A percentile compares a stretch with the other conserved stretches of the same genome.
Conservation (phyloP, 53 echinoderm and acorn worm species). For the Hippasteria phrygiana region DNA sequence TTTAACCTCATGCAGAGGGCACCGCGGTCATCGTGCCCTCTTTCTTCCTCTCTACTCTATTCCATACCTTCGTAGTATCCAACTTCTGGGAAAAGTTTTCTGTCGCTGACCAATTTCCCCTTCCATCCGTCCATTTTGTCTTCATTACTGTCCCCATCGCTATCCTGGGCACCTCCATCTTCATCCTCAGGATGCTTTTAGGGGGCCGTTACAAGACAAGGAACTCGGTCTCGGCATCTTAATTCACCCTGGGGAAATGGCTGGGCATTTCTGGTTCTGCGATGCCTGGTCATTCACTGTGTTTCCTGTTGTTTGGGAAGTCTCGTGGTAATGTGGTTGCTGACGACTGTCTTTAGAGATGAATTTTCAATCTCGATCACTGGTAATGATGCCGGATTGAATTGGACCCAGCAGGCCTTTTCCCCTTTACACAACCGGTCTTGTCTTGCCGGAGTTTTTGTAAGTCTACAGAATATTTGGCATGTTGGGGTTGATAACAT, state of each 20-base stretch:
- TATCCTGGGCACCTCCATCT: not conserved
- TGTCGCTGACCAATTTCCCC: too few relatives aligned
- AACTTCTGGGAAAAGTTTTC: too few relatives aligned
- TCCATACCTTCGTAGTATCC: too few relatives aligned
- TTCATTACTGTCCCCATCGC: not conserved
- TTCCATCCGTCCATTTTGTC: not conserved
- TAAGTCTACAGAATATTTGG: too few relatives aligned
- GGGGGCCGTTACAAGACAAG: not conserved
- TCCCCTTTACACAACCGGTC: too few relatives aligned
- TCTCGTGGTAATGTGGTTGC: not conserved
- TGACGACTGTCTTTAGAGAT: not conserved
- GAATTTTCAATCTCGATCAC: not conserved
- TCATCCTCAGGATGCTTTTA: constrained; percentile 4
- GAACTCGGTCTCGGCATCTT: not conserved
- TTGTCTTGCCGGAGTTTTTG: too few relatives aligned
- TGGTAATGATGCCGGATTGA: not conserved
- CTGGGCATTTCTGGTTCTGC: not conserved
- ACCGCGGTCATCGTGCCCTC: too few relatives aligned
- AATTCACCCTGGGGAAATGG: not conserved
- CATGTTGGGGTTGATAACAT: too few relatives aligned
- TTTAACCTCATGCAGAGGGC: too few relatives aligned
- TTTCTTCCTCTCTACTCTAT: too few relatives aligned
- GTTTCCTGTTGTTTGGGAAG: not conserved
- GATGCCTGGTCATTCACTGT: not conserved
- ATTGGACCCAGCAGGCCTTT: too few relatives aligned